phyloP scores from a whole-genome alignment of 2,113 vertebrate genomes.

The Dermatemys mawii region DNA sequence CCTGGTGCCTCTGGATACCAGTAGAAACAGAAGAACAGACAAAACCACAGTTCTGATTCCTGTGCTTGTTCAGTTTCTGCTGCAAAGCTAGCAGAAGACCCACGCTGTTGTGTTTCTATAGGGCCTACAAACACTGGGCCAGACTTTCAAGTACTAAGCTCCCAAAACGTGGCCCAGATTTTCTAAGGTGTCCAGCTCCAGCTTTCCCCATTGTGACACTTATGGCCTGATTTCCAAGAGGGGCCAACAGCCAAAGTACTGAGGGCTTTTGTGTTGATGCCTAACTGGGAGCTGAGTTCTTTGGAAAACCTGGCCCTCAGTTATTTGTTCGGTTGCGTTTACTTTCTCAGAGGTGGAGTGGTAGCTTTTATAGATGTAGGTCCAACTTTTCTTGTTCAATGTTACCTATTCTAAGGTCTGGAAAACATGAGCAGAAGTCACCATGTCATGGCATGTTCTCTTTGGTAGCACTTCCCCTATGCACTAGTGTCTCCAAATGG shows the following conservation, averaged over 20 bases:
- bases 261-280: not conserved
- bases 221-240: not conserved
- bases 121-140: not conserved
- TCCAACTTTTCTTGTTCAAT: not conserved
- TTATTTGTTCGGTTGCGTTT: not conserved
- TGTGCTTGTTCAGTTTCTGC: not conserved
- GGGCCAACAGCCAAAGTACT: not conserved
- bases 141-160: not conserved
- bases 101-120: not conserved
- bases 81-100: not conserved
- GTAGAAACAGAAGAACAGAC: not conserved
- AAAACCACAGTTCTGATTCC: not conserved
- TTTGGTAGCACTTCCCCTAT: not conserved
- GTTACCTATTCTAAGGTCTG: not conserved
- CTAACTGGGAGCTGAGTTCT: not conserved
- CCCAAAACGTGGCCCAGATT: not conserved
- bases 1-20: not conserved
- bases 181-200: conserved; percentile 4
- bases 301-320: not conserved
- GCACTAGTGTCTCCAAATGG: not conserved
- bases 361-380: not conserved
- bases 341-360: not conserved
- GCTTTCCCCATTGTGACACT: rapidly evolving
- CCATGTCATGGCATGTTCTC: not conserved
- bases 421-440: not conserved